These are phyloP conservation scores for Pedetes capensis DNA, from an alignment of 2,113 vertebrate genomes.

Conservation along the genomic window DNA sequence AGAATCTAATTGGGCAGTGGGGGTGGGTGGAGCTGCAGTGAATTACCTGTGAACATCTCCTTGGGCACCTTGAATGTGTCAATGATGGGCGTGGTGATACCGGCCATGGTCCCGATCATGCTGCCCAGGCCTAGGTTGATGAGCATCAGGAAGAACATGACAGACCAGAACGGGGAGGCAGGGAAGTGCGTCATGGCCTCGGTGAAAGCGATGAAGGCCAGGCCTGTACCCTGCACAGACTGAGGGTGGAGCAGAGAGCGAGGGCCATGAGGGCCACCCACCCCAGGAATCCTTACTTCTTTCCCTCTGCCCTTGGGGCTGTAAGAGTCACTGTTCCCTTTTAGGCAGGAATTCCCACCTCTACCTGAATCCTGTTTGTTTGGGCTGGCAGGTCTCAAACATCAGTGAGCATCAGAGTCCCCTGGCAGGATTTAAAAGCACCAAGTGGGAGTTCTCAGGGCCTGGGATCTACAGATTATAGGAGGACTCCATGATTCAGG, in stretches of 20 bases:
- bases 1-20: neutral
- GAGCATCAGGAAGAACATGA: conserved; percentile 99
- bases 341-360: neutral
- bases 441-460: neutral
- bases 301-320: neutral
- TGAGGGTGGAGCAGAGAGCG: conserved; percentile 66
- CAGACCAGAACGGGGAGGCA: conserved; percentile 96
- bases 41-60: conserved; percentile 95
- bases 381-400: neutral
- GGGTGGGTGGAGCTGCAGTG: neutral
- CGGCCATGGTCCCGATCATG: conserved; percentile 99
- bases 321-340: neutral
- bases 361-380: neutral
- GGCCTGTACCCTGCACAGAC: conserved; percentile 97
- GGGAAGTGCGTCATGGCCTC: conserved; percentile 99
- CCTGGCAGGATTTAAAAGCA: neutral
- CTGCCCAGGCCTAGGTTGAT: conserved; percentile 98
- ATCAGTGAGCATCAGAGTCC: neutral
- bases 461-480: neutral
- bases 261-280: neutral
- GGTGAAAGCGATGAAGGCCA: conserved; percentile 99
- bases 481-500: neutral
- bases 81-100: conserved; percentile 96
- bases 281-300: neutral
- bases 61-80: conserved; percentile 98